Conservation (phyloP, 2,113 vertebrate species). For the Zingel zingel region DNA sequence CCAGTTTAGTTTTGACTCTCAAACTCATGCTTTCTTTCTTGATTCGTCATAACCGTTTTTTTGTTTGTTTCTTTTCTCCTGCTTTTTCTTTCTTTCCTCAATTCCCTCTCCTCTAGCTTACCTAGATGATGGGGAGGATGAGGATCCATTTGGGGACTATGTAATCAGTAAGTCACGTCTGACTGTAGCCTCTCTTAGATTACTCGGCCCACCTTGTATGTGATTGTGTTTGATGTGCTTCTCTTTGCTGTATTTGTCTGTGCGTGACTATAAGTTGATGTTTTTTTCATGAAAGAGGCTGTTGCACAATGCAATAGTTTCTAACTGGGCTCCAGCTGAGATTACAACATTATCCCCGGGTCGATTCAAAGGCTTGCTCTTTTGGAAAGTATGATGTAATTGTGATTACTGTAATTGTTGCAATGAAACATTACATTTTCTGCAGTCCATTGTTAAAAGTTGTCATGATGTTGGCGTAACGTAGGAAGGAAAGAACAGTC, state of each 20-base stretch:
- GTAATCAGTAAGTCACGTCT: conserved; percentile 81
- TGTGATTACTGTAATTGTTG: conserved; percentile 32
- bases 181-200: conserved; percentile 26
- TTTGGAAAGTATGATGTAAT: conserved; percentile 17
- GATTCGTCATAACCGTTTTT: conserved; percentile 48
- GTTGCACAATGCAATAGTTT: conserved; percentile 21
- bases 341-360: not conserved
- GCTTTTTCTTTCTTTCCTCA: conserved; percentile 23
- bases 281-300: conserved; percentile 23
- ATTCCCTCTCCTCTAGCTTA: conserved; percentile 59
- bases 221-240: conserved; percentile 50
- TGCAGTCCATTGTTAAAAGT: conserved; percentile 25
- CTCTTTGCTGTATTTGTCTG: conserved; percentile 29
- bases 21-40: conserved; percentile 20
- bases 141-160: conserved; percentile 81
- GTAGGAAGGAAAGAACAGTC: not conserved
- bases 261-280: conserved; percentile 33
- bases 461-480: conserved; percentile 13
- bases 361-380: conserved; percentile 9
- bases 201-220: conserved; percentile 6
- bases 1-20: conserved; percentile 27
- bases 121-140: conserved; percentile 77
- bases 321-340: conserved; percentile 32
- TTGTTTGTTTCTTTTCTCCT: conserved; percentile 45
- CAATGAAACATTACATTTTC: conserved; percentile 20